Evolutionary conservation across 2,888 invertebrate genomes (phyloP).

Genomic region (Leucania comma): DNA sequence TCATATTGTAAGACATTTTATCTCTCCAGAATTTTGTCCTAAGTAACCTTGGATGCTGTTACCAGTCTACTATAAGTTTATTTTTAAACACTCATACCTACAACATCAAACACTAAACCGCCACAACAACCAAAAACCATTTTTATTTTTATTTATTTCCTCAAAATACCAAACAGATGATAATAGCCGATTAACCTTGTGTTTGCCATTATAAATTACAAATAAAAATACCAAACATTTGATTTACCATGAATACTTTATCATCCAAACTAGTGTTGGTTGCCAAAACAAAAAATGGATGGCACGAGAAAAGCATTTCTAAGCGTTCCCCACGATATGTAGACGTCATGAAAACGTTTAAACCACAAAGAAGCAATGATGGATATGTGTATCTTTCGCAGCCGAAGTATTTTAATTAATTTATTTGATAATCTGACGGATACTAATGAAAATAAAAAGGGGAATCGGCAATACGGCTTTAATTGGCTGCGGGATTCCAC

Average conservation of each 20-base stretch:
- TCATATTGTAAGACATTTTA: not conserved
- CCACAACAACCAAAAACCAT: not conserved
- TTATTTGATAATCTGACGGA: not conserved
- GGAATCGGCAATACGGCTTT: not conserved
- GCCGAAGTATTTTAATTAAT: constrained; percentile 22
- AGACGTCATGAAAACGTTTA: constrained; percentile 32
- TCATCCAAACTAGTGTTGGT: constrained; percentile 14
- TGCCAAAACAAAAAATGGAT: constrained; percentile 58
- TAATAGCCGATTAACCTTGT: constrained; percentile 36
- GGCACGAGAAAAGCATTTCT: constrained; percentile 34
- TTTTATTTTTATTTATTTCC: constrained; percentile 24
- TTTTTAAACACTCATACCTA: not conserved
- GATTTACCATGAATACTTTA: constrained; percentile 47
- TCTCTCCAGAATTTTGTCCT: not conserved
- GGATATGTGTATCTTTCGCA: constrained; percentile 25
- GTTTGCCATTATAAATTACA: constrained; percentile 50
- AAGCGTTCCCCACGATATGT: constrained; percentile 22
- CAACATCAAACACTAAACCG: not conserved
- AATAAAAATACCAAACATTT: constrained; percentile 40
- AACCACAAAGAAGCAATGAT: constrained; percentile 35
- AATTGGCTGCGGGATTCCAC: constrained; percentile 5
- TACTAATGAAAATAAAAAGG: not conserved
- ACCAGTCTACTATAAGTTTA: not conserved
- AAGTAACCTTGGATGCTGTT: not conserved
- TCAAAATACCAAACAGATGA: constrained; percentile 13